phyloP scores from a whole-genome alignment of 2,797 vertebrate species.

The Pantherophis vulpinus region DNA sequence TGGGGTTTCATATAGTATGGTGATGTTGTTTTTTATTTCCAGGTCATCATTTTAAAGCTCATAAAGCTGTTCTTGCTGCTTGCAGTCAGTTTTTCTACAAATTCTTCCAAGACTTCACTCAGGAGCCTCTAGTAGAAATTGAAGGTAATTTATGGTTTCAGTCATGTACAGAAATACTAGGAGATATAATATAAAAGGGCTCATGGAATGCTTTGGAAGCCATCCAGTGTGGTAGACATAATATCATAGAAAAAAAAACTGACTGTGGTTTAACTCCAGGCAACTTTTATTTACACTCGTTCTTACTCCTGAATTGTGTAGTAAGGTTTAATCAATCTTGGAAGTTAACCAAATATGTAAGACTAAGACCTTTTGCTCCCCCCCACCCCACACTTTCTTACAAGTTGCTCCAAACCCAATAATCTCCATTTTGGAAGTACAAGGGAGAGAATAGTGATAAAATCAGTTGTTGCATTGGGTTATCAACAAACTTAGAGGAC shows the following conservation, averaged over 20 bases:
- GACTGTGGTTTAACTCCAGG: neutral
- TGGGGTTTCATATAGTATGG: neutral
- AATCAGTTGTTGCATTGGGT: neutral
- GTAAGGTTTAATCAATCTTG: neutral
- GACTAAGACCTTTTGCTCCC: neutral
- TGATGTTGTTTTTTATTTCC: neutral
- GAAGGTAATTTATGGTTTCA: constrained; percentile 80
- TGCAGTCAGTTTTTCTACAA: constrained; percentile 98
- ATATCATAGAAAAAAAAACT: neutral
- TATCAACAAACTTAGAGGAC: neutral
- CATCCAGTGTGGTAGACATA: neutral
- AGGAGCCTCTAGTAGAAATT: constrained; percentile 96
- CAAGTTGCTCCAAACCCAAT: neutral
- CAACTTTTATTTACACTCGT: neutral
- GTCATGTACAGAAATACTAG: neutral
- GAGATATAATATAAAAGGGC: neutral
- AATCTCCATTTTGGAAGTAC: neutral
- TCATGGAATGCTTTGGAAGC: neutral
- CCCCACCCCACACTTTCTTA: neutral
- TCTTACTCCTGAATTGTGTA: neutral
- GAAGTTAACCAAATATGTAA: neutral
- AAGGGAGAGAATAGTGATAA: neutral
- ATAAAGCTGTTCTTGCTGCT: constrained; percentile 96
- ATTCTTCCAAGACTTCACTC: constrained; percentile 97
- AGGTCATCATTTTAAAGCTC: constrained; percentile 98